A percentile compares a stretch with the other conserved stretches of the same genome.
These are phyloP conservation scores for Anser cygnoides DNA, from an alignment of 2,113 vertebrate species.

Conservation along the genomic window DNA sequence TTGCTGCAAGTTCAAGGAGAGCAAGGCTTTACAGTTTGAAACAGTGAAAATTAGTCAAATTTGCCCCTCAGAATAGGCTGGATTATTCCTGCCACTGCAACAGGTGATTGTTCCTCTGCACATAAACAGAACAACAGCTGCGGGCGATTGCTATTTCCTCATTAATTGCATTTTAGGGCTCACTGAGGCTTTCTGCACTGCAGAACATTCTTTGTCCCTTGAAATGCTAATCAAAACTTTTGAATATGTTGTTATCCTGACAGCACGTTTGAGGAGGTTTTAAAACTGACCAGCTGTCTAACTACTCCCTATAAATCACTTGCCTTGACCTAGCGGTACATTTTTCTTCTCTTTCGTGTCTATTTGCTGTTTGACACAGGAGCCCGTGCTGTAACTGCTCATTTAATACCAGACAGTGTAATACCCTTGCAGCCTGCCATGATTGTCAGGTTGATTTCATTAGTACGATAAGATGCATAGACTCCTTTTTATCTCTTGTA, in stretches of 20 bases:
- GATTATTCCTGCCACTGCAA: neutral
- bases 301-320: constrained; percentile 48
- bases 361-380: constrained; percentile 73
- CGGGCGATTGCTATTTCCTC: constrained; percentile 31
- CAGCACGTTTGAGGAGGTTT: constrained; percentile 25
- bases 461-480: constrained; percentile 82
- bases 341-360: constrained; percentile 65
- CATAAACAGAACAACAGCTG: neutral
- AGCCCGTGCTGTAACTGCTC: constrained; percentile 74
- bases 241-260: constrained; percentile 58
- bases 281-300: constrained; percentile 27
- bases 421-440: constrained; percentile 71
- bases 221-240: constrained; percentile 49
- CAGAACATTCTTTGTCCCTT: constrained; percentile 1
- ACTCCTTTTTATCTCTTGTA: constrained; percentile 82
- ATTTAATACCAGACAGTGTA: constrained; percentile 75
- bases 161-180: constrained; percentile 38
- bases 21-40: neutral
- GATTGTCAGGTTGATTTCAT: constrained; percentile 85
- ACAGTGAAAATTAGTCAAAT: neutral
- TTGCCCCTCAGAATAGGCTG: neutral
- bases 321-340: constrained; percentile 24
- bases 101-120: constrained; percentile 6
- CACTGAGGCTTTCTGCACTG: neutral
- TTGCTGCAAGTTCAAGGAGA: neutral